Conservation (phyloP, 2,888 invertebrate species). For the Gasteruption jaculator region DNA sequence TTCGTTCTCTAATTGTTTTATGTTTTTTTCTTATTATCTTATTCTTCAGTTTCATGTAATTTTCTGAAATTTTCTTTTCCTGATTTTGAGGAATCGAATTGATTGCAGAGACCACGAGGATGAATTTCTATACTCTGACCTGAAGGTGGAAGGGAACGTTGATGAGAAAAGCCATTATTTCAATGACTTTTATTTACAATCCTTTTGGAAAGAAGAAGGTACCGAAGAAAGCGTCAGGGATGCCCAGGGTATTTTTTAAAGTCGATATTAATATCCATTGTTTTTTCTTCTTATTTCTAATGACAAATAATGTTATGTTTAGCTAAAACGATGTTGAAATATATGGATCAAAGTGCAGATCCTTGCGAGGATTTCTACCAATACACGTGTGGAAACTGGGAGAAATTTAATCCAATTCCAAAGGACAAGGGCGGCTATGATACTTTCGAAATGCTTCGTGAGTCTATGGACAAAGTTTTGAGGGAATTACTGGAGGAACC, state of each 20-base stretch:
- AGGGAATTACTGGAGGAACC: slow-evolving; percentile 64
- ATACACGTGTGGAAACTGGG: slow-evolving; percentile 86
- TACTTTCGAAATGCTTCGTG: slow-evolving; percentile 84
- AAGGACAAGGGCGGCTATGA: slow-evolving; percentile 85
- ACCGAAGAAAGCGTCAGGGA: slow-evolving; percentile 57
- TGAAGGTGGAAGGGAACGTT: too few species aligned
- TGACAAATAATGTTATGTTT: slow-evolving; percentile 16
- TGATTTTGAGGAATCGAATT: too few species aligned
- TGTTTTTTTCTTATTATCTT: too few species aligned
- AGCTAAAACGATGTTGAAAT: slow-evolving; percentile 68
- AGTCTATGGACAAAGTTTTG: slow-evolving; percentile 70
- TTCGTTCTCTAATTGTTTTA: too few species aligned
- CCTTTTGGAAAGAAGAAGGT: slow-evolving; percentile 61
- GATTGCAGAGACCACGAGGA: too few species aligned
- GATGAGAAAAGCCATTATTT: too few species aligned
- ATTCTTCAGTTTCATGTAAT: too few species aligned
- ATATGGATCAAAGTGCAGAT: slow-evolving; percentile 69
- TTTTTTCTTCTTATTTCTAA: not conserved
- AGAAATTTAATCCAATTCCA: slow-evolving; percentile 78
- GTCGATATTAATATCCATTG: not conserved
- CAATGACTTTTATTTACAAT: slow-evolving; percentile 37
- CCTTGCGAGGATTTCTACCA: slow-evolving; percentile 83
- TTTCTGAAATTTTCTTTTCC: too few species aligned
- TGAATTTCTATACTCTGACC: too few species aligned
- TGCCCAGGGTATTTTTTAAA: slow-evolving; percentile 52